Evolutionary conservation across 2,113 vertebrate genomes (phyloP).

Genomic region (Neomonachus schauinslandi): DNA sequence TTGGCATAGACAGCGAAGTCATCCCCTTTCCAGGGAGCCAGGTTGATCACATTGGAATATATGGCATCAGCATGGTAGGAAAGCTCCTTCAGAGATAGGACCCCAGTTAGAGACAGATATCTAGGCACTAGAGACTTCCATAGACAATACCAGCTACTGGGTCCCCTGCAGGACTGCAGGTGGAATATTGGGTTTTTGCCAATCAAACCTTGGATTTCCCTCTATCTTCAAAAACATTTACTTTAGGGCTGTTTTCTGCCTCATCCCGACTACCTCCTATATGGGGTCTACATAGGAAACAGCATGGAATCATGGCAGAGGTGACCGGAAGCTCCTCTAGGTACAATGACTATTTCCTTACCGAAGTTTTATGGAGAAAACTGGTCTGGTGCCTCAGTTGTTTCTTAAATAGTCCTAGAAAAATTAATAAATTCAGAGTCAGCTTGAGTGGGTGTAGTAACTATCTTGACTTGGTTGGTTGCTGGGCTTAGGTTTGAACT

Average conservation of each 20-base stretch:
- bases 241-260: not conserved
- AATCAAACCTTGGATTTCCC: not conserved
- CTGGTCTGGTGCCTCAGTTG: constrained; percentile 49
- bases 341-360: not conserved
- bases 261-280: not conserved
- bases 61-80: not conserved
- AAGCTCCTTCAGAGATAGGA: constrained; percentile 42
- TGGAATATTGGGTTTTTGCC: not conserved
- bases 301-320: not conserved
- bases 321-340: not conserved
- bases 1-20: constrained; percentile 59
- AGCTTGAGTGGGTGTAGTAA: not conserved
- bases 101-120: not conserved
- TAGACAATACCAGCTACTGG: not conserved
- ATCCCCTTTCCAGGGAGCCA: not conserved
- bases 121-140: not conserved
- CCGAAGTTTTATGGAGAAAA: constrained; percentile 38
- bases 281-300: not conserved
- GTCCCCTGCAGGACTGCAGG: not conserved
- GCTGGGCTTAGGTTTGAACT: not conserved
- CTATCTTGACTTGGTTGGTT: not conserved
- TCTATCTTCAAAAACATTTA: not conserved
- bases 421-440: constrained; percentile 37
- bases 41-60: constrained; percentile 60
- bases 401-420: constrained; percentile 68